Percentiles rank a stretch among this genome's conserved stretches.
These are phyloP conservation scores for Alviniconcha marisindica DNA, from an alignment of 1,140 invertebrate genomes.

Conservation along the genomic window DNA sequence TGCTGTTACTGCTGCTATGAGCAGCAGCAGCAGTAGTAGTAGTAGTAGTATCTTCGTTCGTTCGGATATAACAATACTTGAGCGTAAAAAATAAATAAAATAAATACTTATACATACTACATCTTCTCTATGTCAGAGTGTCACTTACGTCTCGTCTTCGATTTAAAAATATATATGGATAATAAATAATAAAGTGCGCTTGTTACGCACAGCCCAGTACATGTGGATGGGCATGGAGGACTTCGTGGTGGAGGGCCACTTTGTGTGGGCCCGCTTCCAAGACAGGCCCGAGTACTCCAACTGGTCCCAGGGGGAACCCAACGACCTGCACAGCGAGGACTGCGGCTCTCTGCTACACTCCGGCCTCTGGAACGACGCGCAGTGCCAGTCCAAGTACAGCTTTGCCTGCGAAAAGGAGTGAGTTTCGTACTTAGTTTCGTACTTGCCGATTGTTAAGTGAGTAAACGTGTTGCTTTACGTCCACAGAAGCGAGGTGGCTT, in stretches of 20 bases:
- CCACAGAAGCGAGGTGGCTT: too few relatives aligned
- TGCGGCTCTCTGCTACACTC: neutral
- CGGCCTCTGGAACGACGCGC: neutral
- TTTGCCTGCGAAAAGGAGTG: neutral
- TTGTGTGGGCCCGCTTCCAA: neutral
- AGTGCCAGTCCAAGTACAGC: neutral
- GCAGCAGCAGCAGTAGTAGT: too few relatives aligned
- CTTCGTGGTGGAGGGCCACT: neutral
- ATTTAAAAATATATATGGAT: neutral
- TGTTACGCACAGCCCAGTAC: neutral
- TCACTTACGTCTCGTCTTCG: neutral
- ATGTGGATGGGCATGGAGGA: slow-evolving; percentile 15
- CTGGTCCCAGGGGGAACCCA: neutral
- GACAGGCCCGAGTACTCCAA: neutral
- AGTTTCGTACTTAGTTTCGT: too few relatives aligned
- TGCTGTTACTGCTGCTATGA: too few relatives aligned
- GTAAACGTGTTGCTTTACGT: too few relatives aligned
- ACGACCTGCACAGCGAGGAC: neutral
- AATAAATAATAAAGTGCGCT: neutral
- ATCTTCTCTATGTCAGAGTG: neutral
- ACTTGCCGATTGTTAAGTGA: too few relatives aligned
- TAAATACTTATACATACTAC: neutral
- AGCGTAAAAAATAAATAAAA: neutral
- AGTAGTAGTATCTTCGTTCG: too few relatives aligned
- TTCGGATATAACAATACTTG: too few relatives aligned